Evolutionary conservation across 2,113 vertebrate genomes (phyloP).

Genomic region (Pelodiscus sinensis): DNA sequence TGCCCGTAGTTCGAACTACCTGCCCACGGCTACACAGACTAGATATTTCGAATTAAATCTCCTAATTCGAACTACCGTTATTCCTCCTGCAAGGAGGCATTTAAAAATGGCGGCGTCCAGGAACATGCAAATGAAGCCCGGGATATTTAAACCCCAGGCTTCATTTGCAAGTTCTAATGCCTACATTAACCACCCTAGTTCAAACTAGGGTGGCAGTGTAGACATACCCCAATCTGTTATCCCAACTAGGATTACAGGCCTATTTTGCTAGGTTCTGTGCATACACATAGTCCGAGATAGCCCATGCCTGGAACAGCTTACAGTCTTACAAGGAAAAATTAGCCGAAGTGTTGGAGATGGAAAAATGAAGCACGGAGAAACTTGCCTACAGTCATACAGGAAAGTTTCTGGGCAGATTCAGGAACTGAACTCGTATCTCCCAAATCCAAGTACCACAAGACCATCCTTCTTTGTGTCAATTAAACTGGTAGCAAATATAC

Average conservation of each 20-base stretch:
- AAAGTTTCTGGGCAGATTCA: neutral
- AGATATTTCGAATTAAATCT: no score
- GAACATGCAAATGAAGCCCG: no score
- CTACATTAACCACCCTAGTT: no score
- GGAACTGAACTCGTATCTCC: neutral
- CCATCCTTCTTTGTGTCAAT: neutral
- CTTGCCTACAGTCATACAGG: conserved; percentile 51
- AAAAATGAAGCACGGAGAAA: conserved; percentile 3
- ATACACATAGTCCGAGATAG: neutral
- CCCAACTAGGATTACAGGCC: conserved; percentile 20
- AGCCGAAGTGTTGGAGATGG: neutral
- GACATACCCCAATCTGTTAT: neutral
- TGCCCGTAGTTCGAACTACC: no score
- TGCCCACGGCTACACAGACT: no score
- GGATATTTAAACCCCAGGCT: no score
- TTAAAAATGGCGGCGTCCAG: no score
- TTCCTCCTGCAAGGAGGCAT: no score
- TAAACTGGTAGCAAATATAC: neutral
- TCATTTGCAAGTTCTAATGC: no score
- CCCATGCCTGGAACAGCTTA: no score
- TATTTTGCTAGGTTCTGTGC: neutral
- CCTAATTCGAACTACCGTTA: no score
- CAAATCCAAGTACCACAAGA: neutral
- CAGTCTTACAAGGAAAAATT: neutral
- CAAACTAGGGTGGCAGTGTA: no score